Conservation (phyloP, 2,888 invertebrate genomes). For the Ormyrus labotus region DNA sequence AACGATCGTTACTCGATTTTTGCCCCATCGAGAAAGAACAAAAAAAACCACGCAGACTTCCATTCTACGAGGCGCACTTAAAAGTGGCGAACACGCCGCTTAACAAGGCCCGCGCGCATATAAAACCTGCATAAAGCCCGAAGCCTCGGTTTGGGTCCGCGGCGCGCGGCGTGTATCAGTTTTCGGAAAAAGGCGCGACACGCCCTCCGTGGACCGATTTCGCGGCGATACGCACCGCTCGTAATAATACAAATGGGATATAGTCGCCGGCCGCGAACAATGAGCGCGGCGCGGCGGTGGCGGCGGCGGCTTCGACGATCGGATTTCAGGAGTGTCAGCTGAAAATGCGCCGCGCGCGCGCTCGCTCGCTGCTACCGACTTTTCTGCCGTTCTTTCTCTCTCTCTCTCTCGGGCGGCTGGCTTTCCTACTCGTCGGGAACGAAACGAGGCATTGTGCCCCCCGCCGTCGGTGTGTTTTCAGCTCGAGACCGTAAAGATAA, state of each 20-base stretch:
- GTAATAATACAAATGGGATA: conserved; percentile 19
- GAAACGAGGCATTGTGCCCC: conserved; percentile 36
- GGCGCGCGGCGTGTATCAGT: not conserved
- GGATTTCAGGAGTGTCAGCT: conserved; percentile 30
- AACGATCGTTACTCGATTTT: no score
- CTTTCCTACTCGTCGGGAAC: not conserved
- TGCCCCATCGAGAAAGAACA: no score
- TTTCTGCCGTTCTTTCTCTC: not conserved
- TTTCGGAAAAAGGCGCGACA: conserved; percentile 36
- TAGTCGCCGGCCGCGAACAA: conserved; percentile 16
- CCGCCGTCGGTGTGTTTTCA: not conserved
- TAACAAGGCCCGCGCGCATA: not conserved
- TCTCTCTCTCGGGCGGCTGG: not conserved
- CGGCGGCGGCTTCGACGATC: conserved; percentile 2
- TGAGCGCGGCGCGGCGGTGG: not conserved
- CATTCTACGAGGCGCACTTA: no score
- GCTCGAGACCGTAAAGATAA: conserved; percentile 54
- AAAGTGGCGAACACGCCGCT: not conserved
- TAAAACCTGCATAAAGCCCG: not conserved
- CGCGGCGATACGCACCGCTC: not conserved
- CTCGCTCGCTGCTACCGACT: not conserved
- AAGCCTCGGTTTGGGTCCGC: no score
- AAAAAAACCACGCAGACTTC: no score
- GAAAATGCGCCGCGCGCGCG: not conserved
- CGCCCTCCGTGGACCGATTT: not conserved